Conservation (phyloP, 2,797 vertebrate genomes). For the Echeneis naucrates region DNA sequence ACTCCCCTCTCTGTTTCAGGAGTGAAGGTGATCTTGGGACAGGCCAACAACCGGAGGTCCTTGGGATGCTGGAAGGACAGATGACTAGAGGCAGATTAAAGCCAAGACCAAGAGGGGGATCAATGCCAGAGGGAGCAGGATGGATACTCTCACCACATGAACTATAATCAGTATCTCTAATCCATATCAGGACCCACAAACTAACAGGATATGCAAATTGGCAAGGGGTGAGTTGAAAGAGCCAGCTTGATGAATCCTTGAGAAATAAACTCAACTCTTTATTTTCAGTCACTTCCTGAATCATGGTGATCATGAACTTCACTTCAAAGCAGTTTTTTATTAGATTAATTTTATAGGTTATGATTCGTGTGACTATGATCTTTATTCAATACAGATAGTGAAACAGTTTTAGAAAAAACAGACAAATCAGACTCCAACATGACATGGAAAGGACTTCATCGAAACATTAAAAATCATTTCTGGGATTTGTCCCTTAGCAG, state of each 20-base stretch:
- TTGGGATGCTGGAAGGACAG: background rate
- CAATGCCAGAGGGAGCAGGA: background rate
- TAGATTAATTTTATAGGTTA: background rate
- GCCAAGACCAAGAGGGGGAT: background rate
- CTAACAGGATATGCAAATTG: background rate
- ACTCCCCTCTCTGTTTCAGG: slow-evolving; percentile 2
- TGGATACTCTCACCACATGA: background rate
- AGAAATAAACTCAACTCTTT: background rate
- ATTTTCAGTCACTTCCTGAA: too few relatives aligned
- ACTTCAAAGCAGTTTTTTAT: background rate
- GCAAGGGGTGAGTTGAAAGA: too few relatives aligned
- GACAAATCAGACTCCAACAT: too few relatives aligned
- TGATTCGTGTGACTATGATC: background rate
- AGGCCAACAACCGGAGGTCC: background rate
- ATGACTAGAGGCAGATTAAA: background rate
- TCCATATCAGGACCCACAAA: background rate
- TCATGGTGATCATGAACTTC: too few relatives aligned
- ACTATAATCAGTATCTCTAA: background rate
- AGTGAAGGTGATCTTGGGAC: background rate
- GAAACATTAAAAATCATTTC: too few relatives aligned
- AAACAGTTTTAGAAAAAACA: background rate
- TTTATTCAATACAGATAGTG: background rate
- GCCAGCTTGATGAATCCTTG: background rate
- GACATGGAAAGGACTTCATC: too few relatives aligned
- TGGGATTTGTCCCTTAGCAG: too few relatives aligned